Conservation (phyloP, 2,797 vertebrate species). For the Syndactyla subalaris region DNA sequence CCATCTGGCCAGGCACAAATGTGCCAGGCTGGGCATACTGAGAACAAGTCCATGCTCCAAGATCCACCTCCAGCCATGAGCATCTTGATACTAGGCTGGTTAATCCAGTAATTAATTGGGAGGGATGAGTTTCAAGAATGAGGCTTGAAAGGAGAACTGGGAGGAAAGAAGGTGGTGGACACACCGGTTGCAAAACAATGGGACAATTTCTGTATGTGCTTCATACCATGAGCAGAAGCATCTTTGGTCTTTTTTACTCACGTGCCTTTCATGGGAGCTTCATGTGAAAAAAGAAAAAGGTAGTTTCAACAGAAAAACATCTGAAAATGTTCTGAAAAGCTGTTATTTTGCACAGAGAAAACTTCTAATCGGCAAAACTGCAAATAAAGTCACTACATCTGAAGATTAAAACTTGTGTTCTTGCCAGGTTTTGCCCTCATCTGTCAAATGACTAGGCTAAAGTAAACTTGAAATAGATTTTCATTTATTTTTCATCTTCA, state of each 20-base stretch:
- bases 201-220: not conserved
- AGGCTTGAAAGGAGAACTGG: not conserved
- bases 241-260: not conserved
- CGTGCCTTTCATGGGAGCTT: not conserved
- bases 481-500: constrained; percentile 80
- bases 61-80: constrained; percentile 57
- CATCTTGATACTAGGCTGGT: constrained; percentile 18
- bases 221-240: not conserved
- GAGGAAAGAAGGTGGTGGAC: not conserved
- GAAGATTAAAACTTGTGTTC: constrained; percentile 65
- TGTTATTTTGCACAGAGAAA: not conserved
- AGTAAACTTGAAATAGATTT: constrained; percentile 78
- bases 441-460: constrained; percentile 74
- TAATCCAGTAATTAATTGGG: constrained; percentile 55
- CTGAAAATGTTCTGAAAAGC: not conserved
- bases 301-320: not conserved
- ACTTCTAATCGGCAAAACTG: constrained; percentile 50
- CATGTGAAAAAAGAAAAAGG: not conserved
- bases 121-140: not conserved
- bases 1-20: constrained; percentile 55
- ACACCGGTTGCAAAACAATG: fast-evolving
- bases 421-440: constrained; percentile 54
- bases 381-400: constrained; percentile 48
- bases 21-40: constrained; percentile 42
- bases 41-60: constrained; percentile 44